These are phyloP conservation scores for Lepisosteus osseus DNA, from an alignment of 2,113 vertebrate species.

Conservation along the genomic window DNA sequence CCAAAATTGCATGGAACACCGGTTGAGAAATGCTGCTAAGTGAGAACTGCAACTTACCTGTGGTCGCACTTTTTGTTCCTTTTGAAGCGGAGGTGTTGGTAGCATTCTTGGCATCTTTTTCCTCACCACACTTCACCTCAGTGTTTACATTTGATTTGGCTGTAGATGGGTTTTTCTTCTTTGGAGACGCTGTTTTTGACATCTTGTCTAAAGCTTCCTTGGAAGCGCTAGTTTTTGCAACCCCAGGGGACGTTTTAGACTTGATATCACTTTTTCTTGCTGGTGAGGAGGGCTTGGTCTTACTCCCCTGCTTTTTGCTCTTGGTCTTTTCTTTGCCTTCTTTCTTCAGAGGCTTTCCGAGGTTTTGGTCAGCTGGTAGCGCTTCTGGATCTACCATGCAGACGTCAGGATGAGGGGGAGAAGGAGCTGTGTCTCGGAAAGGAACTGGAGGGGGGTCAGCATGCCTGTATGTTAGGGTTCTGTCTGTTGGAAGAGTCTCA, in stretches of 20 bases:
- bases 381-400: constrained; percentile 94
- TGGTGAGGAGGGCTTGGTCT: constrained; percentile 84
- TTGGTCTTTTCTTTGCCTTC: constrained; percentile 84
- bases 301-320: constrained; percentile 81
- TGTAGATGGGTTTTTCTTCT: constrained; percentile 75
- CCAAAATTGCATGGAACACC: no score
- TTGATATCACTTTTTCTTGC: constrained; percentile 79
- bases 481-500: constrained; percentile 92
- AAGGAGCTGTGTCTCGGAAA: constrained; percentile 82
- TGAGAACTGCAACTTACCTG: constrained; percentile 63
- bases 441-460: constrained; percentile 81
- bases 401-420: constrained; percentile 83
- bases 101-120: constrained; percentile 94
- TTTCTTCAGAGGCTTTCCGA: constrained; percentile 80
- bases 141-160: constrained; percentile 59
- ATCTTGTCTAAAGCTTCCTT: constrained; percentile 78
- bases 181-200: constrained; percentile 80
- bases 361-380: constrained; percentile 78
- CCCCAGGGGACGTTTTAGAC: constrained; percentile 63
- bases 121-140: constrained; percentile 73
- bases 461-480: constrained; percentile 87
- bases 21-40: no score
- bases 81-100: constrained; percentile 85
- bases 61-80: constrained; percentile 75
- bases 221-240: constrained; percentile 71